Base-by-base conservation (phyloP, 2,797 vertebrate genomes). In the Columba guinea region DNA sequence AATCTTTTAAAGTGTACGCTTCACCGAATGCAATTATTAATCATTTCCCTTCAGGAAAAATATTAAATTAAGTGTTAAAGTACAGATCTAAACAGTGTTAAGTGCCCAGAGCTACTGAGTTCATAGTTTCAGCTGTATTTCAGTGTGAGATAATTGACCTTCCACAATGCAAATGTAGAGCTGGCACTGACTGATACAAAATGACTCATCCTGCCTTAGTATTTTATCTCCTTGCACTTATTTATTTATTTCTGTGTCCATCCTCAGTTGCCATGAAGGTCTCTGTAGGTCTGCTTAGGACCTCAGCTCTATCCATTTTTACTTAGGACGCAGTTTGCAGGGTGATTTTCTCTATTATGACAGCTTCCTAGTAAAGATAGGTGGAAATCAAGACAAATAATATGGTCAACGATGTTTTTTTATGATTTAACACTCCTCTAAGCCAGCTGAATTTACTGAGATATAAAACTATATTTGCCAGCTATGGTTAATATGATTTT, bases 61-160 rank as follows among this genome's bases (percentile, higher is more conserved):
- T 95, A 97, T 96, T 96, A 97, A 98, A 97, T 98, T 98, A 98
- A 98, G 97, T 97, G 96, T 98, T 98, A 97, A 98, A 98, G 95
- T 96, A 97, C 93, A 98, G 97, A 97, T 97, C 96, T 98, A 97
- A 98, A 97, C 95, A 97, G 83, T 95, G 94, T 96, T 96, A 94
- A 96, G 71, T 93, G 95, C 94, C 94, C 84, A 94, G 91, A 95
- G 92, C 95, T 97, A 97, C 95, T 90, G 92, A 97, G 95, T 96
- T 82, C 93, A 94, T 94, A 71, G 87, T 97, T 98, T 97, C 87
- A 87, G 73, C 82, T 92, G 11, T 97, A 97, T 96, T 97, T 97
- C 96, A 96, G 75, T 94, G 83, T 94, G 87, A 97, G 96, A 97
- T 97, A 98, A 97, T 90, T 97, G 97, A 97, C 97, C 96, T 97